phyloP scores from a whole-genome alignment of 2,113 vertebrate genomes.

The Lepidiolamprologus cunningtoni region DNA sequence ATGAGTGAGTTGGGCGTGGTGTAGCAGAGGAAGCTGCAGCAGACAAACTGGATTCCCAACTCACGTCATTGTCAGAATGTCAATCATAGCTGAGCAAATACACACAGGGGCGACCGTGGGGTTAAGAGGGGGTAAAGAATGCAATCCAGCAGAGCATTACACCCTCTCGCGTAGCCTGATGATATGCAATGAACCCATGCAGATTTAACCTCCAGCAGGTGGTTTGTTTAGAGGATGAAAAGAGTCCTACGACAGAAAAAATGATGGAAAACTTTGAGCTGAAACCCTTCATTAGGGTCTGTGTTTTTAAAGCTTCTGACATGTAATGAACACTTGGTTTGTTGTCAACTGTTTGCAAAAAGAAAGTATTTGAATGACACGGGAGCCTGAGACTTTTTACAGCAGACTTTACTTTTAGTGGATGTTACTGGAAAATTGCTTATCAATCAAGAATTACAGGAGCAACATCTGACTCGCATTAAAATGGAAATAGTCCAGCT shows the following conservation, averaged over 20 bases:
- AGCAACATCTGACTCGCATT: background rate
- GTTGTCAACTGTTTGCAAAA: background rate
- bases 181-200: background rate
- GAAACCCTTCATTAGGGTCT: fast-evolving
- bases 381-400: background rate
- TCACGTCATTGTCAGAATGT: background rate
- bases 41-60: background rate
- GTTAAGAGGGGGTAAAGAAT: background rate
- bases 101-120: background rate
- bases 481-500: background rate
- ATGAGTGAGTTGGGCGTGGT: background rate
- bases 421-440: background rate
- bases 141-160: background rate
- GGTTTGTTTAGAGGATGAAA: background rate
- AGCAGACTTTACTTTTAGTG: background rate
- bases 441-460: background rate
- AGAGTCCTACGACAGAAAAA: background rate
- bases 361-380: background rate
- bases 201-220: background rate
- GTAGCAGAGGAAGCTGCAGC: background rate
- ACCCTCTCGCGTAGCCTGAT: background rate
- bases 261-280: background rate
- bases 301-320: background rate
- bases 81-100: background rate
- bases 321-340: background rate